Percentiles rank a stretch among this genome's conserved stretches.
phyloP scores from a whole-genome alignment of 2,888 invertebrate species.

The Tortrix viridana region DNA sequence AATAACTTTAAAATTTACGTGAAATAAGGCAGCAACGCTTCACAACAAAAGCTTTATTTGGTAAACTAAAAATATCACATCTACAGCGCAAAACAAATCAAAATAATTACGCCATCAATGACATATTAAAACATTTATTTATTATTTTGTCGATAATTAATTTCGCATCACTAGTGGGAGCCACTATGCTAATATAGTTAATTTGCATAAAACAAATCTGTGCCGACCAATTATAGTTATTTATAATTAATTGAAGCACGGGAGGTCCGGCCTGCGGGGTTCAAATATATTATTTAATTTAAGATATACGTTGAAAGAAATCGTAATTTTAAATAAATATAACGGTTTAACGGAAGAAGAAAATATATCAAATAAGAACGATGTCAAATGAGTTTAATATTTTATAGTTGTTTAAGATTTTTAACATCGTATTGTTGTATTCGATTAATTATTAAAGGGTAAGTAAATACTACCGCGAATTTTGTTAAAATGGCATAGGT shows the following conservation, averaged over 20 bases:
- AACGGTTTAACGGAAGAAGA: not conserved
- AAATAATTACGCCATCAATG: slow-evolving; percentile 23
- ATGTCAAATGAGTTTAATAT: too few species aligned
- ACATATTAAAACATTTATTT: slow-evolving; percentile 11
- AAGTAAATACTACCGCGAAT: too few species aligned
- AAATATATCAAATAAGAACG: too few species aligned
- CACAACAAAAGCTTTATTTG: too few species aligned
- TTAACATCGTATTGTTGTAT: too few species aligned
- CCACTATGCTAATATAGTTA: slow-evolving; percentile 63
- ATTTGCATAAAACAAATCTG: slow-evolving; percentile 75
- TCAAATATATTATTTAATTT: slow-evolving; percentile 36
- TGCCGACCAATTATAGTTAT: slow-evolving; percentile 67
- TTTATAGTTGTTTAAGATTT: too few species aligned
- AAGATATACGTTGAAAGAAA: slow-evolving; percentile 11
- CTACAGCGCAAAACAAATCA: slow-evolving; percentile 12
- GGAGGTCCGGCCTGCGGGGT: slow-evolving; percentile 58
- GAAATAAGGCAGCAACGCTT: too few species aligned
- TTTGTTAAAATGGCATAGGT: too few species aligned
- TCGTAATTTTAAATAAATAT: not conserved
- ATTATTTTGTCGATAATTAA: slow-evolving; percentile 25
- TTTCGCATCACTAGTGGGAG: slow-evolving; percentile 43
- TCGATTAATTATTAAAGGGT: too few species aligned
- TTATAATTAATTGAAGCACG: slow-evolving; percentile 64
- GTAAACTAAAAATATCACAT: too few species aligned
- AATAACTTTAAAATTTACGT: too few species aligned